Conservation (phyloP, 2,888 invertebrate genomes). For the Plebejus anna region DNA sequence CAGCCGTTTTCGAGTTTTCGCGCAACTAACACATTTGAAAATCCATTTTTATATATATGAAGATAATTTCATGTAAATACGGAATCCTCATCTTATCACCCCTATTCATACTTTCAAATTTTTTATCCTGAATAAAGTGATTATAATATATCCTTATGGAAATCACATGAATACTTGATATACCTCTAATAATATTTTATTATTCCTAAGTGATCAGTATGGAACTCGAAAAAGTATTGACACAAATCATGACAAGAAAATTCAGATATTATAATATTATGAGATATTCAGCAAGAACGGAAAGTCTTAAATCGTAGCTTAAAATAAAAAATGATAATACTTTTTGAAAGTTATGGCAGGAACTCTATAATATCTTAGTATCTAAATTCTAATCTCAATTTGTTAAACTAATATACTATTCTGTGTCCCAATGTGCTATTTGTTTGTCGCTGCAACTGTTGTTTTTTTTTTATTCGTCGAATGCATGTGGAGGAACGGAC, state of each 20-base stretch:
- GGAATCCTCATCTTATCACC: background rate
- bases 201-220: background rate
- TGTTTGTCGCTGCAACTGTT: background rate
- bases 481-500: background rate
- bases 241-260: background rate
- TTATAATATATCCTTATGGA: background rate
- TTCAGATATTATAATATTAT: background rate
- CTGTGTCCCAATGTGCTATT: too few species aligned
- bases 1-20: too few species aligned
- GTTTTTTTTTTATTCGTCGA: background rate
- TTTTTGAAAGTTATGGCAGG: background rate
- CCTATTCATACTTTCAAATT: background rate
- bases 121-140: background rate
- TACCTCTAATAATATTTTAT: background rate
- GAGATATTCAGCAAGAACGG: background rate
- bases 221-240: background rate
- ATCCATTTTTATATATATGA: too few species aligned
- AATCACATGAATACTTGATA: background rate
- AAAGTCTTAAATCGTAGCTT: background rate
- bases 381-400: too few species aligned
- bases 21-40: too few species aligned
- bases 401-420: too few species aligned
- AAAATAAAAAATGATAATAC: background rate
- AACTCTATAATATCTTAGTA: too few species aligned
- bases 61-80: background rate